A percentile compares a stretch with the other conserved stretches of the same genome.
Conservation (phyloP, 1,140 invertebrate species). For the Bombus confusus region DNA sequence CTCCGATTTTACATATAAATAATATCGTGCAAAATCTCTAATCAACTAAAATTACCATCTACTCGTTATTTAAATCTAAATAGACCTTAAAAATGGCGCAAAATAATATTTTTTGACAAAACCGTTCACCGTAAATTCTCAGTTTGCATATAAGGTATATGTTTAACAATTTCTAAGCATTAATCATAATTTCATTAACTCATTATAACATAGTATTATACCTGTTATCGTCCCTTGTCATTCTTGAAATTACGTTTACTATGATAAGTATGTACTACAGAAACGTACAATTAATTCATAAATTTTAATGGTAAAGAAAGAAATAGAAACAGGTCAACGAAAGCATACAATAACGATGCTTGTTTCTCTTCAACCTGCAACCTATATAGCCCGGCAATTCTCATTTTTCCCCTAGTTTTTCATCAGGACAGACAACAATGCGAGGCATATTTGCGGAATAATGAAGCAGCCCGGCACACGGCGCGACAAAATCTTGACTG, state of each 20-base stretch:
- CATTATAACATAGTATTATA: neutral
- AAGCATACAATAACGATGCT: neutral
- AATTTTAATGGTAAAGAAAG: neutral
- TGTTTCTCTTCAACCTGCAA: neutral
- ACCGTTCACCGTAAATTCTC: neutral
- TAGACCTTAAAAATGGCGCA: neutral
- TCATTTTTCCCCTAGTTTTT: neutral
- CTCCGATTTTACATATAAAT: neutral
- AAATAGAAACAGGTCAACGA: neutral
- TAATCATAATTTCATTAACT: neutral
- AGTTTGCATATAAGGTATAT: neutral
- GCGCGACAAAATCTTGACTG: conserved; percentile 24
- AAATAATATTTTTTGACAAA: neutral
- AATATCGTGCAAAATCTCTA: neutral
- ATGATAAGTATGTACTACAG: neutral
- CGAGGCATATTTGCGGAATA: conserved; percentile 8
- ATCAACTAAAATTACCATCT: neutral
- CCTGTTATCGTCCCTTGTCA: no score
- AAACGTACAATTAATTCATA: no score
- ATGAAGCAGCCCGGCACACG: neutral
- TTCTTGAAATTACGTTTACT: neutral
- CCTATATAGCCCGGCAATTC: neutral
- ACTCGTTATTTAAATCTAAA: neutral
- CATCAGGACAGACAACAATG: neutral
- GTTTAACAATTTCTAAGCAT: neutral